A percentile compares a stretch with the other conserved stretches of the same genome.
Conservation (phyloP, 2,888 invertebrate genomes). For the Megamerina dolium region DNA sequence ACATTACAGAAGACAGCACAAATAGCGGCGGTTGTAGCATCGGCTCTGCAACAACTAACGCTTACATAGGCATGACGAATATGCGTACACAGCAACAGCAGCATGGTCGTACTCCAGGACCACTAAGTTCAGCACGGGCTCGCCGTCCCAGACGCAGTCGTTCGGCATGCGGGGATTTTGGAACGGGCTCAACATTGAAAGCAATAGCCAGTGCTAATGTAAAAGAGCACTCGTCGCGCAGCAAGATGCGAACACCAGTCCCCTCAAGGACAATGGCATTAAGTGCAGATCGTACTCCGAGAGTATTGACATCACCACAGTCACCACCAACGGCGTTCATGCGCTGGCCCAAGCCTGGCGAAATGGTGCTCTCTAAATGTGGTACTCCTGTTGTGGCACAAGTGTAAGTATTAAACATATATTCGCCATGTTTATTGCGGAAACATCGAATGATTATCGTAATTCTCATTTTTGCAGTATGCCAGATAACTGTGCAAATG, state of each 20-base stretch:
- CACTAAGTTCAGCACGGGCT: slow-evolving; percentile 43
- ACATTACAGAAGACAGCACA: slow-evolving; percentile 50
- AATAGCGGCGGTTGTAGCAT: slow-evolving; percentile 20
- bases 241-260: slow-evolving; percentile 42
- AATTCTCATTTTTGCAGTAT: slow-evolving; percentile 24
- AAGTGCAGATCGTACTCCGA: slow-evolving; percentile 45
- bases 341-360: slow-evolving; percentile 47
- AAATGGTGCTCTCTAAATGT: slow-evolving; percentile 43
- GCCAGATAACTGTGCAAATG: slow-evolving; percentile 44
- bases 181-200: slow-evolving; percentile 21
- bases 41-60: slow-evolving; percentile 12
- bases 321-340: slow-evolving; percentile 42
- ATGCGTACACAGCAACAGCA: slow-evolving; percentile 19
- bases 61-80: slow-evolving; percentile 15
- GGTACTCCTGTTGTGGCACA: slow-evolving; percentile 47
- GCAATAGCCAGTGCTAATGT: slow-evolving; percentile 11
- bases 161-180: slow-evolving; percentile 35
- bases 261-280: slow-evolving; percentile 37
- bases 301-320: slow-evolving; percentile 14
- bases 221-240: slow-evolving; percentile 32
- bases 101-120: slow-evolving; percentile 38
- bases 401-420: slow-evolving; percentile 33
- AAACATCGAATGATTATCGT: background rate
- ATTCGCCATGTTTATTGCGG: background rate
- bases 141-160: slow-evolving; percentile 42